A percentile compares a stretch with the other conserved stretches of the same genome.
These are phyloP conservation scores for Ammodytes dubius DNA, from an alignment of 2,113 vertebrate species.

Conservation along the genomic window DNA sequence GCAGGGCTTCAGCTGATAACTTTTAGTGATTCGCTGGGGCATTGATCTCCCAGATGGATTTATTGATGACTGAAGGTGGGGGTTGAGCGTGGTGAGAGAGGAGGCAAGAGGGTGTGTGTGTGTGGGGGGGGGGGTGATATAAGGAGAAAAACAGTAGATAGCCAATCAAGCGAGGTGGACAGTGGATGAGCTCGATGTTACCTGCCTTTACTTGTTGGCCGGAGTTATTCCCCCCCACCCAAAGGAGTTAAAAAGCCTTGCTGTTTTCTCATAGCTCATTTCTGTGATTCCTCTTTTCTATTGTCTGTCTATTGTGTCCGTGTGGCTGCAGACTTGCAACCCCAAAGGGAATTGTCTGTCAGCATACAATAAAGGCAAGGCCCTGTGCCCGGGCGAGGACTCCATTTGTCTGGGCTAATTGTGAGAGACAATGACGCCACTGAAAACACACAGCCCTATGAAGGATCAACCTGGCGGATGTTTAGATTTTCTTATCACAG, in stretches of 20 bases:
- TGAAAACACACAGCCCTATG: constrained; percentile 51
- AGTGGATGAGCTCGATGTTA: constrained; percentile 64
- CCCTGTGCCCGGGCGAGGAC: constrained; percentile 49
- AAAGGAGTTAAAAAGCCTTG: constrained; percentile 46
- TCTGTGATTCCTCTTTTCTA: constrained; percentile 58
- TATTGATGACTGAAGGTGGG: constrained; percentile 83
- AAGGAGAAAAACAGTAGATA: constrained; percentile 70
- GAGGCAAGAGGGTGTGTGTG: not conserved
- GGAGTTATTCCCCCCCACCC: constrained; percentile 41
- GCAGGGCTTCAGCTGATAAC: constrained; percentile 86
- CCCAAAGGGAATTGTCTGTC: constrained; percentile 79
- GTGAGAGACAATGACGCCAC: constrained; percentile 69
- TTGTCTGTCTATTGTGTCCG: constrained; percentile 65
- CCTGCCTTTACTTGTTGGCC: constrained; percentile 55
- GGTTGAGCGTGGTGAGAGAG: constrained; percentile 60
- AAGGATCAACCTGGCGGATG: constrained; percentile 80
- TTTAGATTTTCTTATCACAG: constrained; percentile 76
- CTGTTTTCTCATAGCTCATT: constrained; percentile 58
- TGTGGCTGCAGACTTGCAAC: constrained; percentile 58
- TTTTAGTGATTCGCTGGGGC: constrained; percentile 85
- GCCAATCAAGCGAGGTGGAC: constrained; percentile 68
- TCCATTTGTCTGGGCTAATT: constrained; percentile 75
- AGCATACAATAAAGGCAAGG: constrained; percentile 75
- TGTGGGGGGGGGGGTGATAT: constrained; percentile 53
- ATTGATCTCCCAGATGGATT: constrained; percentile 87